Percentiles rank a stretch among this genome's conserved stretches.
These are phyloP conservation scores for Platyura marginata DNA, from an alignment of 1,140 invertebrate species.

Conservation along the genomic window DNA sequence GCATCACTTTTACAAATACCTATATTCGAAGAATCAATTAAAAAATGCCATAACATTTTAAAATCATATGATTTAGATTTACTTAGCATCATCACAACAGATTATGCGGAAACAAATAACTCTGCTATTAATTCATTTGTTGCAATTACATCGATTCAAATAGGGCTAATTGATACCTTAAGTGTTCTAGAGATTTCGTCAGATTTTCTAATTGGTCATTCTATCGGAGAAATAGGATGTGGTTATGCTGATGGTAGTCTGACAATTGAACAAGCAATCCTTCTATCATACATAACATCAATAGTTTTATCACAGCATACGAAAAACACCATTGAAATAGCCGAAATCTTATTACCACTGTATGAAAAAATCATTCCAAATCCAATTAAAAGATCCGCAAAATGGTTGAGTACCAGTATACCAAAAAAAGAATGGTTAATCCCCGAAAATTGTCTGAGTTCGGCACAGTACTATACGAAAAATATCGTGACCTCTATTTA, in stretches of 20 bases:
- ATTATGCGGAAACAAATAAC: constrained; percentile 53
- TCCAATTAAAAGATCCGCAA: constrained; percentile 46
- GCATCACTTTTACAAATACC: constrained; percentile 39
- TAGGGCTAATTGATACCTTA: constrained; percentile 66
- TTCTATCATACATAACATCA: constrained; percentile 58
- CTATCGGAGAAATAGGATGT: constrained; percentile 74
- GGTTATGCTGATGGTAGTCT: constrained; percentile 76
- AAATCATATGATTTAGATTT: constrained; percentile 59
- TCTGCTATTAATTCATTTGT: constrained; percentile 78
- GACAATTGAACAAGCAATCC: constrained; percentile 64
- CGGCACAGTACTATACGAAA: constrained; percentile 85
- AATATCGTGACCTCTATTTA: constrained; percentile 70
- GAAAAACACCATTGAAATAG: neutral
- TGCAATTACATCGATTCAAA: constrained; percentile 75
- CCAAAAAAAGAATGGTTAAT: constrained; percentile 54
- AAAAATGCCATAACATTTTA: constrained; percentile 50
- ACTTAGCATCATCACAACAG: constrained; percentile 58
- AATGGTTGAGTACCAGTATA: constrained; percentile 79
- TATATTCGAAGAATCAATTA: constrained; percentile 50
- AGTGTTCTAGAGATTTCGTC: constrained; percentile 49
- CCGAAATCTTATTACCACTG: neutral
- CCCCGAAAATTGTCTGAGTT: constrained; percentile 44
- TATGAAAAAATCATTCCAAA: constrained; percentile 35
- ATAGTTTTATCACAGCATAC: neutral
- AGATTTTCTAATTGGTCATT: constrained; percentile 71